Evolutionary conservation across 2,888 invertebrate genomes (phyloP), one percentile per base, ranked within the genome.

Genomic region (Tenthredo livida): DNA sequence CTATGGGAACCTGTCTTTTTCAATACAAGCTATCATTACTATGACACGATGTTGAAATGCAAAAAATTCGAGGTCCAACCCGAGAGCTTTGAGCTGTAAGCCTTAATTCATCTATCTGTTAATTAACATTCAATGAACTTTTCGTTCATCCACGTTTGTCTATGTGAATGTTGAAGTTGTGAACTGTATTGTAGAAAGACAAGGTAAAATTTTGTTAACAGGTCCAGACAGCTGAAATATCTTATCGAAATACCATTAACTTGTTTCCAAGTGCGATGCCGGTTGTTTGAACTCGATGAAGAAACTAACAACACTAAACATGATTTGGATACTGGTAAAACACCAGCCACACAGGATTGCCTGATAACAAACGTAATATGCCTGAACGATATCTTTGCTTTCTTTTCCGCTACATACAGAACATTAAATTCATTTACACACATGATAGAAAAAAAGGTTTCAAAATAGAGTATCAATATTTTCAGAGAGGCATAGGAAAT

Each of bases 31-130:
- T 58, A 58, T 80, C 80, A 29, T 58, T 40, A 50, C 21, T 12
- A 80, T 37, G 61, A 80, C 37, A 58, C 80, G 25, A 58, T 21
- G 37, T 61, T 80, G 58, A 80, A 58, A 61, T 58, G 61, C n/a
- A 37, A 58, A 15, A 43, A 15, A 5, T 40, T 43, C 4, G 12
- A 40, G 7, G 21, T 73, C 12, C 9, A n/a, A 25, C 21, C 25
- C 3, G 73, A 43, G 12, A 12, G 12, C 10, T 6, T 15, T 2
- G 25, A 73, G 29, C 17, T 12, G 73, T 73, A 25, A 73, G 73
- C 21, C n/a, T 43, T 4, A 73, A 43, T 43, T 43, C n/a, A 47
- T 73, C n/a, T 15, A 54, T 54, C 2, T 50, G 50, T 50, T 50
- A 21, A 58, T 21, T n/a, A 58, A 58, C 21, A 58, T 58, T 58